A percentile compares a stretch with the other conserved stretches of the same genome.
Evolutionary conservation across 2,888 invertebrate genomes (phyloP).

Genomic region (Machimus atricapillus): DNA sequence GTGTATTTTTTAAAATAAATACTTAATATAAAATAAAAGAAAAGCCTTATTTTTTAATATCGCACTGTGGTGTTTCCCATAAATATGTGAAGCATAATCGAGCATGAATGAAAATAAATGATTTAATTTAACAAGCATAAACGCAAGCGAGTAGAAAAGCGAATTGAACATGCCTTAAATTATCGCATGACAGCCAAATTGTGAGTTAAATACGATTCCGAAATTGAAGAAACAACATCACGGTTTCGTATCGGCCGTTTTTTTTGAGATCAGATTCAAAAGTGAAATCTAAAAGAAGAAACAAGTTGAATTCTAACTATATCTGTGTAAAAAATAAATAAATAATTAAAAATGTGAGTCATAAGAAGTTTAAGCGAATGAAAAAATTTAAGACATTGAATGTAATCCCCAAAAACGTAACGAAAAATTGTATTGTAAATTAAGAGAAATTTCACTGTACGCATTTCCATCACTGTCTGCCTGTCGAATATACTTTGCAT

Average conservation of each 20-base stretch:
- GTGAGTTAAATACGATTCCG: not conserved
- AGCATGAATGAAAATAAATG: not conserved
- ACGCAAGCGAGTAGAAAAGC: not conserved
- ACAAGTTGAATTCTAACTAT: not conserved
- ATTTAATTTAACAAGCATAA: not conserved
- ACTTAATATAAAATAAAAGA: not conserved
- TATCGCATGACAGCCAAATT: not conserved
- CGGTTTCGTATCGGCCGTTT: not conserved
- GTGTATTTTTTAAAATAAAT: not conserved
- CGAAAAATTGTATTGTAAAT: not conserved
- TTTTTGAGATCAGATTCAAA: not conserved
- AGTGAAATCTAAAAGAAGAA: not conserved
- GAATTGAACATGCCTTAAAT: not conserved
- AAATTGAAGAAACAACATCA: not conserved
- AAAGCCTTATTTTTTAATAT: not conserved
- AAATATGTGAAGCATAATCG: not conserved
- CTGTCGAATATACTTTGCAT: not conserved
- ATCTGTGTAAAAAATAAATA: not conserved
- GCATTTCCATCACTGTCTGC: not conserved
- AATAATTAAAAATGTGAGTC: constrained; percentile 22
- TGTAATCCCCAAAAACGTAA: not conserved
- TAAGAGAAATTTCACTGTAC: constrained; percentile 18
- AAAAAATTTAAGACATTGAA: not conserved
- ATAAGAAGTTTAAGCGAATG: constrained; percentile 12
- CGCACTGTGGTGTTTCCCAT: not conserved